These are phyloP conservation scores for Conus ventricosus DNA, from an alignment of 1,140 invertebrate species.

Conservation along the genomic window DNA sequence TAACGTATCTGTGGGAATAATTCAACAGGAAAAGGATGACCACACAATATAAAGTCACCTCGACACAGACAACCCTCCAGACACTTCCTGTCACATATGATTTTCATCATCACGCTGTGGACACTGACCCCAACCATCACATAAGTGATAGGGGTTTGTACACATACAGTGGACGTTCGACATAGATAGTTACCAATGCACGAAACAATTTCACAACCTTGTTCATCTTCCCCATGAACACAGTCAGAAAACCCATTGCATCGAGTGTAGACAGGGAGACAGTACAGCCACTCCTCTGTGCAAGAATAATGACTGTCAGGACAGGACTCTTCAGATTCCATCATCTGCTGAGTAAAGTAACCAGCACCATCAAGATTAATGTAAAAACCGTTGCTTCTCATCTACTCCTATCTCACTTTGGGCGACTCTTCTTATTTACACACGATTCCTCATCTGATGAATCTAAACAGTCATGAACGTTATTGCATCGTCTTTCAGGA, in stretches of 20 bases:
- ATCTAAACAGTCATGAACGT: neutral
- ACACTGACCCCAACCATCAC: conserved; percentile 20
- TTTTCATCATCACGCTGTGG: conserved; percentile 12
- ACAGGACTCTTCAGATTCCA: neutral
- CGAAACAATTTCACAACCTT: neutral
- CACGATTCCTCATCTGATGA: neutral
- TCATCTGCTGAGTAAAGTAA: neutral
- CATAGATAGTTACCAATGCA: conserved; percentile 2
- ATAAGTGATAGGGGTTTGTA: neutral
- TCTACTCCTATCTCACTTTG: too few relatives aligned
- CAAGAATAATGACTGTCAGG: neutral
- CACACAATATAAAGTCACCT: neutral
- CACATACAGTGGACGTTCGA: neutral
- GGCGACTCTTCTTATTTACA: too few relatives aligned
- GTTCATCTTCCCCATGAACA: neutral
- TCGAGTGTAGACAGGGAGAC: conserved; percentile 11
- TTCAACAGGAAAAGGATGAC: neutral
- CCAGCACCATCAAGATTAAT: conserved; percentile 3
- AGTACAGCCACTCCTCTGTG: neutral
- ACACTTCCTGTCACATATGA: neutral
- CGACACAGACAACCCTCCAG: conserved; percentile 13
- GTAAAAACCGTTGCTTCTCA: too few relatives aligned
- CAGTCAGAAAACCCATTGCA: conserved; percentile 20
- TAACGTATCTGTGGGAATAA: too few relatives aligned
- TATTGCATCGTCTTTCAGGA: neutral